Evolutionary conservation across 1,140 invertebrate genomes (phyloP).

Genomic region (Scaptomyza hsui): DNA sequence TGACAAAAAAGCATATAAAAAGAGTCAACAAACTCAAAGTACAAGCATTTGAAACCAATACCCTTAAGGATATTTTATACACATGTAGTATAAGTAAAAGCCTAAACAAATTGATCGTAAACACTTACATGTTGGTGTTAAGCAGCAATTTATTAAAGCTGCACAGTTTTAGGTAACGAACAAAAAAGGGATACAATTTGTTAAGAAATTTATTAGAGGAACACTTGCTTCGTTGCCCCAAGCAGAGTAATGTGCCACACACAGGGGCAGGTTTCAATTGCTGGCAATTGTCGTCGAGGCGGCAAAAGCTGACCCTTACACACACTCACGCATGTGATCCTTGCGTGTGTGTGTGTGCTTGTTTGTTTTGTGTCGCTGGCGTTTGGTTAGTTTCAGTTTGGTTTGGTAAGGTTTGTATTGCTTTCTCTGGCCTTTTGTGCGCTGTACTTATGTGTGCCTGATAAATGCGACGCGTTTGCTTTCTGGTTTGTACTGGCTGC

Average conservation of each 20-base stretch:
- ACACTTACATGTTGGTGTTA: background rate
- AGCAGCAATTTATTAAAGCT: background rate
- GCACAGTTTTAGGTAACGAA: background rate
- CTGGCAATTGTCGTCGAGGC: conserved; percentile 44
- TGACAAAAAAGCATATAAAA: no score
- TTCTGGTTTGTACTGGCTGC: no score
- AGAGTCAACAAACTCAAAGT: no score
- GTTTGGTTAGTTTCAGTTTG: conserved; percentile 5
- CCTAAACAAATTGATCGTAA: background rate
- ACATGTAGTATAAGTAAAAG: background rate
- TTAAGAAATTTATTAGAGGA: conserved; percentile 5
- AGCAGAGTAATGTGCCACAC: conserved; percentile 4
- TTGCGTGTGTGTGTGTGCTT: background rate
- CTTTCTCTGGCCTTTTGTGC: conserved; percentile 53
- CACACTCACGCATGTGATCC: background rate
- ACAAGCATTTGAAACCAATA: no score
- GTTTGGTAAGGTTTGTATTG: no score
- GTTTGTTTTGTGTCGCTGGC: background rate
- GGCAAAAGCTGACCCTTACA: conserved; percentile 54
- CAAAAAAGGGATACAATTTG: conserved; percentile 6
- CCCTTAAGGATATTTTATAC: no score
- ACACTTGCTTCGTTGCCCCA: conserved; percentile 2
- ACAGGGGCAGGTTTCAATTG: conserved; percentile 31
- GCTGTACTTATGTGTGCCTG: conserved; percentile 55
- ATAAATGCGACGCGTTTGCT: conserved; percentile 34